phyloP scores from a whole-genome alignment of 2,888 invertebrate species.

The Acheta domesticus region DNA sequence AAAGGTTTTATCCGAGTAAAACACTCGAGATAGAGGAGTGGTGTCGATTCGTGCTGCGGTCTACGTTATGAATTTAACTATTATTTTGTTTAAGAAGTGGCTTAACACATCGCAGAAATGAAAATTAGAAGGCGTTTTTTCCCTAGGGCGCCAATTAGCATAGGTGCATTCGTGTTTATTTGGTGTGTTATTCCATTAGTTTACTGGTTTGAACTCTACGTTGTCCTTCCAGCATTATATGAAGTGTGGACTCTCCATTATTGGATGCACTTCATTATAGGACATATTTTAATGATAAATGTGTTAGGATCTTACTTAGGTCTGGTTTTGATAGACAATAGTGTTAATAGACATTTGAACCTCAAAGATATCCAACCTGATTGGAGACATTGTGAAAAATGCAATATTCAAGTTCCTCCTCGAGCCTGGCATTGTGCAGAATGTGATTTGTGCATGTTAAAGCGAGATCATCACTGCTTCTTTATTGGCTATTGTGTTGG shows the following conservation, averaged over 20 bases:
- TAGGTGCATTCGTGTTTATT: conserved; percentile 54
- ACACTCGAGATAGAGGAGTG: no score
- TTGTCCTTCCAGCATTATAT: conserved; percentile 69
- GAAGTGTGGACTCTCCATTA: conserved; percentile 53
- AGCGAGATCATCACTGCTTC: conserved; percentile 85
- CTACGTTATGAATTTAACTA: no score
- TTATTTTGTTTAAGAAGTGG: no score
- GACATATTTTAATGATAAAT: conserved; percentile 71
- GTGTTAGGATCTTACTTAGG: conserved; percentile 73
- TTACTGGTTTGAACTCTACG: conserved; percentile 71
- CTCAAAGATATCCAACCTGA: conserved; percentile 49
- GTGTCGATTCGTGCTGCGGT: no score
- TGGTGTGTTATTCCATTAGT: conserved; percentile 63
- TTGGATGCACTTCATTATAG: conserved; percentile 59
- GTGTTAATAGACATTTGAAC: conserved; percentile 60
- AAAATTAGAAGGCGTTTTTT: conserved; percentile 33
- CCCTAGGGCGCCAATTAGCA: conserved; percentile 44
- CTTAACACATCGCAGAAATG: conserved; percentile 21
- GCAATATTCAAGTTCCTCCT: conserved; percentile 73
- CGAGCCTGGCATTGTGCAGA: conserved; percentile 86
- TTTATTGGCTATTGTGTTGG: conserved; percentile 88
- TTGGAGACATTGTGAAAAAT: conserved; percentile 76
- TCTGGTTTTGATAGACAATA: conserved; percentile 74
- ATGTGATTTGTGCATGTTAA: conserved; percentile 80
- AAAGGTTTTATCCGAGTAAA: no score